Evolutionary conservation across 2,888 invertebrate species (phyloP), one percentile per base, ranked within the genome.

Genomic region (Acleris literana): DNA sequence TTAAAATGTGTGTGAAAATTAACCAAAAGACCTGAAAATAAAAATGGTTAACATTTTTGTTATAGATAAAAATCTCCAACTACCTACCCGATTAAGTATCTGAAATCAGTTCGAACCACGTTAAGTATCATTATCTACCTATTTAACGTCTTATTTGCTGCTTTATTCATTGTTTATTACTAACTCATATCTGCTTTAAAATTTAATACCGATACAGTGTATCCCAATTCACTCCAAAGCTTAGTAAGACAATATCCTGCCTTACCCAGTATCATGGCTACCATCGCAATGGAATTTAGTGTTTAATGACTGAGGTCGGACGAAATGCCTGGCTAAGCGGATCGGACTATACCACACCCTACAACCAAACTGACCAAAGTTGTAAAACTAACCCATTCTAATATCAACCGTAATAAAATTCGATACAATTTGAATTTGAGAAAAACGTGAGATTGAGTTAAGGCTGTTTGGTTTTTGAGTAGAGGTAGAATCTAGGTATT

Each of bases 281-380:
- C 80, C 72, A 18, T 17, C 60, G 64, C 72, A 71, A 79, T 86
- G 85, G 86, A 85, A 87, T 88, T 85, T 77, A 83, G 82, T 83
- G 82, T 81, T 86, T 87, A 88, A 88, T 86, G 86, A 86, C 83
- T 83, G 83, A 80, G 79, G 79, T 83, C 84, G 74, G 75, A 71
- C 72, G 72, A 73, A 77, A 78, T 78, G 81, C 79, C 76, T 72
- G 76, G 77, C 75, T 84, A 83, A 86, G 84, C 79, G 81, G 83
- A 82, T 83, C 78, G 72, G 69, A 61, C 61, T 61, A 54, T 65
- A 74, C 74, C 46, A 6, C 17, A n/a, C 46, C 17, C 17, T 7
- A 46, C 46, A 46, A 46, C 46, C 46, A 46, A 17, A n/a, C 16
- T 16, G 17, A 5, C n/a, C 17, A 5, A 46, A 46, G 46, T 46